Evolutionary conservation across 1,140 invertebrate genomes (phyloP), one percentile per base, ranked within the genome.

Genomic region (Liolophura sinensis): DNA sequence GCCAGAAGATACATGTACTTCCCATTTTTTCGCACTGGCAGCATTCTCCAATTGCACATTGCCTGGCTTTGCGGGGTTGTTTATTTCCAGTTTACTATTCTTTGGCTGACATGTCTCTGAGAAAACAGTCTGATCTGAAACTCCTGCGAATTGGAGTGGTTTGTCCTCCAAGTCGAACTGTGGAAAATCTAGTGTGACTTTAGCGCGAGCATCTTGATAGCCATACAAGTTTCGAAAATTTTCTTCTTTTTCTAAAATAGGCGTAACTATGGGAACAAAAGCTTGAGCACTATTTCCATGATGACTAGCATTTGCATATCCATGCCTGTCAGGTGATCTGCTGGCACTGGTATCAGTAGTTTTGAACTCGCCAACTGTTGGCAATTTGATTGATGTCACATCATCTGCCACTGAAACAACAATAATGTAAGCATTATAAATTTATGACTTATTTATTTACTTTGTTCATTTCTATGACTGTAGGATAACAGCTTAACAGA

Each of bases 241-340:
- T 25, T 7, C 24, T 20, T 68, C 62, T 24, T 64, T 65, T 6
- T 67, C 58, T 27, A 76, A 65, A 46, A 76, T 61, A 25, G 74
- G 74, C 56, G 70, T 71, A 20, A 31, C 16, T 15, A 76, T 59
- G 27, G 72, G 74, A 15, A 67, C 31, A 60, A 75, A 72, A 24
- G 49, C 47, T 47, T 31, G 4, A 22, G 7, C 4, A 25, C 4
- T n/a, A 40, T 40, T 14, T 56, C 24, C 31, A 16, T 15, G 5
- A 16, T 6, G 25, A 20, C 3, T 49, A 22, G 9, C 51, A 25
- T 16, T 22, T 27, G 7, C n/a, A 50, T 24, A 11, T n/a, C 54
- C 50, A 58, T 58, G 64, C 15, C 67, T 18, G 27, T 47, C 20
- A 12, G 12, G n/a, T n/a, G n/a, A 60, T 48, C 22, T 65, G 24